A percentile compares a stretch with the other conserved stretches of the same genome.
These are phyloP conservation scores for Thermophis baileyi DNA, from an alignment of 2,113 vertebrate species.

Conservation along the genomic window DNA sequence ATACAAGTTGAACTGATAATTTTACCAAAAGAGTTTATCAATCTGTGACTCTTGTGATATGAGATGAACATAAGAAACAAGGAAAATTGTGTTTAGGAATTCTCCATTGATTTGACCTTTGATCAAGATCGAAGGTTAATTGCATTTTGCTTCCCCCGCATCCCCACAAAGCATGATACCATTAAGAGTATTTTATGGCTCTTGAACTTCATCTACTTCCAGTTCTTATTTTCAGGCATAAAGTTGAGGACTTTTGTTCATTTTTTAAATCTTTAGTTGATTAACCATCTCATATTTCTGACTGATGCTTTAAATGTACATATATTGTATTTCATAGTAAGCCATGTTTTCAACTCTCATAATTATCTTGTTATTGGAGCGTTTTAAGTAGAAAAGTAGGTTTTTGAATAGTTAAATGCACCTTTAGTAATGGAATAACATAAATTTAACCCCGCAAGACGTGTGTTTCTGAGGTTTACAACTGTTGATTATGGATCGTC, in stretches of 20 bases:
- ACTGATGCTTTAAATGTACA: background rate
- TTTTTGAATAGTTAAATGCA: background rate
- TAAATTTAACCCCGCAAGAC: background rate
- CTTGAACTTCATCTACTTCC: background rate
- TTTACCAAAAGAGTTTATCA: background rate
- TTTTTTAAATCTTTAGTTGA: background rate
- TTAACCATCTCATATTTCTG: background rate
- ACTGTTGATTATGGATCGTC: background rate
- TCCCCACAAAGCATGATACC: background rate
- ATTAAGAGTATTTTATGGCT: background rate
- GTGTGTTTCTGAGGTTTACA: background rate
- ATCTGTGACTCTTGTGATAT: background rate
- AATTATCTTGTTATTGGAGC: background rate
- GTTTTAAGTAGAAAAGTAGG: background rate
- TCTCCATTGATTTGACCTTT: background rate
- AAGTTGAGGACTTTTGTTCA: background rate
- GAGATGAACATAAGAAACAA: background rate
- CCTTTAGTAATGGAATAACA: background rate
- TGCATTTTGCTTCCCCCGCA: background rate
- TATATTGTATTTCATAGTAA: background rate
- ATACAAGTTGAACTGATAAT: too few relatives aligned
- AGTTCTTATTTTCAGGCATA: background rate
- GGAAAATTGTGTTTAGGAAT: background rate
- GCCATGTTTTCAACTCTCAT: background rate
- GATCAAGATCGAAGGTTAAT: background rate